These are phyloP conservation scores for Chaenocephalus aceratus DNA, from an alignment of 2,113 vertebrate species.

Conservation along the genomic window DNA sequence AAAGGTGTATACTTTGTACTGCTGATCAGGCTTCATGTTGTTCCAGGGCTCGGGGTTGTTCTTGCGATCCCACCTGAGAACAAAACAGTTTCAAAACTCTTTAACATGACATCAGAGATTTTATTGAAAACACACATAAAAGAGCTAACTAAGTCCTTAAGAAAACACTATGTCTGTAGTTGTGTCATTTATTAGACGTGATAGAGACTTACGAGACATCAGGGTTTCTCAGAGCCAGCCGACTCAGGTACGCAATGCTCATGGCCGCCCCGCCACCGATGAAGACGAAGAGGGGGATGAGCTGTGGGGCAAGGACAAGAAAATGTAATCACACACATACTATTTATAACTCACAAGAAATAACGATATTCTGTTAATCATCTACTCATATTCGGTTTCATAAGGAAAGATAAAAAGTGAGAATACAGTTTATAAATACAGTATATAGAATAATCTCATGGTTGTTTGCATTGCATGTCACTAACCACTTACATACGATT, in stretches of 20 bases:
- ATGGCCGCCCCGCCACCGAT: conserved; percentile 89
- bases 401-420: background rate
- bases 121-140: background rate
- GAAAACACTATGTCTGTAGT: no score
- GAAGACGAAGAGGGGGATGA: conserved; percentile 95
- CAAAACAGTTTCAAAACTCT: conserved; percentile 16
- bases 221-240: conserved; percentile 90
- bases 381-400: no score
- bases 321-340: background rate
- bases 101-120: background rate
- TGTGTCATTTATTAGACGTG: background rate
- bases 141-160: no score
- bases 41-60: conserved; percentile 98
- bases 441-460: background rate
- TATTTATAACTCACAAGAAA: background rate
- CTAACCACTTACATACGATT: background rate
- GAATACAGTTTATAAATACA: background rate
- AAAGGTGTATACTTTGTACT: conserved; percentile 90
- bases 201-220: conserved; percentile 87
- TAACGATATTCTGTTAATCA: background rate
- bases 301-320: conserved; percentile 68
- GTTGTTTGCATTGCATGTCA: background rate
- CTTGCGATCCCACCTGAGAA: conserved; percentile 91
- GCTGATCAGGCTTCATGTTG: conserved; percentile 86
- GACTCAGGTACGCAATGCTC: conserved; percentile 85